Conservation (phyloP, 2,888 invertebrate species). For the Conchocele bisecta region DNA sequence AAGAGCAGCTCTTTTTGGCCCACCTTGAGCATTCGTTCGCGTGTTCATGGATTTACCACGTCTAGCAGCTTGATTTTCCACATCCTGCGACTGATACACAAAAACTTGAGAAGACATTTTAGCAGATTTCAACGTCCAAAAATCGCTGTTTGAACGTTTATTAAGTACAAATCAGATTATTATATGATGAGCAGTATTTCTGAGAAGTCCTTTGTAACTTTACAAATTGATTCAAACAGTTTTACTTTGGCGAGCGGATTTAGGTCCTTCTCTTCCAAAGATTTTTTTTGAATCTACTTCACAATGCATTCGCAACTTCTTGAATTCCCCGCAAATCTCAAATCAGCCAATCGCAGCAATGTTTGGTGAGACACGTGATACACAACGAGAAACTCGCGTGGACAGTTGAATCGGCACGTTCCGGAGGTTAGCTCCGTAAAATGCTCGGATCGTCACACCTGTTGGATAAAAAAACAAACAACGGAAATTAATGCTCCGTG, state of each 20-base stretch:
- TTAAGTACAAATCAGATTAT: no score
- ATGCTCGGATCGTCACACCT: no score
- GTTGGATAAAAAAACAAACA: no score
- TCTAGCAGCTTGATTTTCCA: conserved; percentile 64
- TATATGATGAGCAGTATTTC: not conserved
- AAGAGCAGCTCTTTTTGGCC: conserved; percentile 75
- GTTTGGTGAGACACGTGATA: conserved; percentile 65
- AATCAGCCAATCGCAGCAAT: conserved; percentile 72
- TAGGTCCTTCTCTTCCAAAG: not conserved
- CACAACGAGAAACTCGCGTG: not conserved
- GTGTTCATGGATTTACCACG: conserved; percentile 59
- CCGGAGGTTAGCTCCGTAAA: no score
- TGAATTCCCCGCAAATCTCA: conserved; percentile 76
- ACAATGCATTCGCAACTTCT: conserved; percentile 59
- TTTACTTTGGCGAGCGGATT: no score
- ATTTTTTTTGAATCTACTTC: conserved; percentile 33
- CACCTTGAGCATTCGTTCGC: conserved; percentile 54
- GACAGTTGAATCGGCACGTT: not conserved
- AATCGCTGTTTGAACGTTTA: no score
- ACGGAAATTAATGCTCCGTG: no score
- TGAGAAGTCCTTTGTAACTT: not conserved
- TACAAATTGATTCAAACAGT: no score
- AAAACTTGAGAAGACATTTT: conserved; percentile 1
- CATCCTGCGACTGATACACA: conserved; percentile 60
- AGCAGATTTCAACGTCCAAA: not conserved